phyloP scores from a whole-genome alignment of 1,140 invertebrate species.

The Nephila pilipes region DNA sequence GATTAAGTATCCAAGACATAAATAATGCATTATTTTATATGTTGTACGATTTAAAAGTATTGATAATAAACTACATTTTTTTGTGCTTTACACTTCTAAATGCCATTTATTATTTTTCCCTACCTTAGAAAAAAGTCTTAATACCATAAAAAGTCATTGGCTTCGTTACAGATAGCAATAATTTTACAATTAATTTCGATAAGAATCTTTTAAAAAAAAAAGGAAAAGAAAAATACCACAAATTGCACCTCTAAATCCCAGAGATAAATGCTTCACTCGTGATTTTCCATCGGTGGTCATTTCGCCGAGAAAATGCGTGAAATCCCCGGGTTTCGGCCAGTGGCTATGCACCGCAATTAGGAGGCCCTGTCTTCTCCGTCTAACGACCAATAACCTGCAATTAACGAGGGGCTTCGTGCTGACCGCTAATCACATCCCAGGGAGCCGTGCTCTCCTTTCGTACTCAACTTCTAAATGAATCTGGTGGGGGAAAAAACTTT shows the following conservation, averaged over 20 bases:
- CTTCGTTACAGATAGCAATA: no score
- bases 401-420: constrained; percentile 39
- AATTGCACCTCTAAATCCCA: not conserved
- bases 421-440: constrained; percentile 57
- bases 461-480: constrained; percentile 51
- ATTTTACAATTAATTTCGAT: no score
- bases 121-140: no score
- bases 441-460: constrained; percentile 26
- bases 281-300: constrained; percentile 13
- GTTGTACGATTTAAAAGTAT: no score
- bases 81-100: no score
- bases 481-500: not conserved
- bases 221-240: not conserved
- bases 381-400: constrained; percentile 63
- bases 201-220: no score
- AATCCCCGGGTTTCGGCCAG: constrained; percentile 26
- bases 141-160: no score
- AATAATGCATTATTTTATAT: no score
- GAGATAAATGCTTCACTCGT: not conserved
- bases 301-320: not conserved
- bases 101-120: no score
- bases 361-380: constrained; percentile 2
- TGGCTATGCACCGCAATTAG: constrained; percentile 56
- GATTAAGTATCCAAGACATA: no score
- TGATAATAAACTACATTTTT: no score